Base-by-base conservation (phyloP, 1,140 invertebrate species). In the Cryptotermes secundus region DNA sequence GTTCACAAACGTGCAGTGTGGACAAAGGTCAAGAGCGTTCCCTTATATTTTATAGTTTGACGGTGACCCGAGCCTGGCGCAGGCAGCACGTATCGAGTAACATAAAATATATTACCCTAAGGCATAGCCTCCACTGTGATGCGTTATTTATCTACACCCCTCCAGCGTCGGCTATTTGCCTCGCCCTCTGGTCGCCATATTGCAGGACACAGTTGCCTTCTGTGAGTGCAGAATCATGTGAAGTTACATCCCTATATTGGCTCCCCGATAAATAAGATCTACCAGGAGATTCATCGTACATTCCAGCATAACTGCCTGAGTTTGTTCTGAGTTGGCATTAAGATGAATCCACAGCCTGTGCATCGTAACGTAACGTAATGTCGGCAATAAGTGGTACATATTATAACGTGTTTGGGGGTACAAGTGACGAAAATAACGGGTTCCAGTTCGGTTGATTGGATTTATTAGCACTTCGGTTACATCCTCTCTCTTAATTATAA, bases 191-290 rank as follows among this genome's bases (percentile, higher is more conserved):
- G 45, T 49, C 45, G 45, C 45, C 45, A 49, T 49, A 49, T 49
- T 72, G n/a, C 59, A 72, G 59, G 59, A 72, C 59, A 26, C 31
- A 26, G 26, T 31, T 26, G 26, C n/a, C 31, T 72, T 14, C 14
- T 72, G 26, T 72, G 59, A 72, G 59, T 72, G 59, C 59, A n/a
- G 59, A 72, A 72, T 72, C 59, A n/a, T 72, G 59, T 72, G 14
- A 49, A 49, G 45, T 19, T 49, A 19, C 45, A 1, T 49, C 14
- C 59, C 31, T 72, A 72, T 31, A 31, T 31, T 72, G 26, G 6
- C 26, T 72, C 59, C 31, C 26, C 26, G 31, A 72, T 72, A 72
- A 72, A 72, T 9, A n/a, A 14, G 59, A 49, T 72, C 59, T 31
- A 72, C 59, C n/a, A 16, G n/a, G 59, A n/a, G n/a, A 72, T 72